These are phyloP conservation scores for Heliothis subflexa DNA, from an alignment of 1,140 invertebrate species.

Conservation along the genomic window DNA sequence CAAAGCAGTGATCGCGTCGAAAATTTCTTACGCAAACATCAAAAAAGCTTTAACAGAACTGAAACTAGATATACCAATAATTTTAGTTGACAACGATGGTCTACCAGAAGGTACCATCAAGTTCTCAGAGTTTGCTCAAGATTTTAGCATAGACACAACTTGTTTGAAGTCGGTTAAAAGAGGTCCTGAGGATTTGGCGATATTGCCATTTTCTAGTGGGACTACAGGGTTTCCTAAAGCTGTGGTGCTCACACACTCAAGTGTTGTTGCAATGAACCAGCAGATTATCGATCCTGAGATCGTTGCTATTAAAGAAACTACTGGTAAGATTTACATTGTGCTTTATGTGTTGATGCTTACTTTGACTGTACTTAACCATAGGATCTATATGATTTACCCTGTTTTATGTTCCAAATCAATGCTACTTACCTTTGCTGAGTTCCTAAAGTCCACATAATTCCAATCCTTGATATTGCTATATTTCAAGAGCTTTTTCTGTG, in stretches of 20 bases:
- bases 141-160: slow-evolving; percentile 80
- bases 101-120: slow-evolving; percentile 87
- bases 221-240: slow-evolving; percentile 96
- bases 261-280: slow-evolving; percentile 86
- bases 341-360: too few relatives aligned
- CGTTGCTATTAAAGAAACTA: slow-evolving; percentile 70
- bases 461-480: too few relatives aligned
- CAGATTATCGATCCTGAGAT: slow-evolving; percentile 78
- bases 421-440: too few relatives aligned
- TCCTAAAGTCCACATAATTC: too few relatives aligned
- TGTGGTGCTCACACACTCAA: slow-evolving; percentile 92
- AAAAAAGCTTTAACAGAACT: slow-evolving; percentile 78
- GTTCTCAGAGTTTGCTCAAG: slow-evolving; percentile 87
- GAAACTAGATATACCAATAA: slow-evolving; percentile 86
- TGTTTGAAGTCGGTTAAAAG: slow-evolving; percentile 80
- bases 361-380: too few relatives aligned
- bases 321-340: slow-evolving; percentile 58
- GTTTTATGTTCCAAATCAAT: too few relatives aligned
- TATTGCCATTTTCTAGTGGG: slow-evolving; percentile 92
- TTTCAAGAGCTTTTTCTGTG: too few relatives aligned
- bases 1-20: slow-evolving; percentile 90
- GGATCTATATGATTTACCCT: too few relatives aligned
- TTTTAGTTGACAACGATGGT: slow-evolving; percentile 81
- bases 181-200: slow-evolving; percentile 83
- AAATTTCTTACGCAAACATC: slow-evolving; percentile 83